These are phyloP conservation scores for Phalangium opilio DNA, from an alignment of 2,888 invertebrate species.

Conservation along the genomic window DNA sequence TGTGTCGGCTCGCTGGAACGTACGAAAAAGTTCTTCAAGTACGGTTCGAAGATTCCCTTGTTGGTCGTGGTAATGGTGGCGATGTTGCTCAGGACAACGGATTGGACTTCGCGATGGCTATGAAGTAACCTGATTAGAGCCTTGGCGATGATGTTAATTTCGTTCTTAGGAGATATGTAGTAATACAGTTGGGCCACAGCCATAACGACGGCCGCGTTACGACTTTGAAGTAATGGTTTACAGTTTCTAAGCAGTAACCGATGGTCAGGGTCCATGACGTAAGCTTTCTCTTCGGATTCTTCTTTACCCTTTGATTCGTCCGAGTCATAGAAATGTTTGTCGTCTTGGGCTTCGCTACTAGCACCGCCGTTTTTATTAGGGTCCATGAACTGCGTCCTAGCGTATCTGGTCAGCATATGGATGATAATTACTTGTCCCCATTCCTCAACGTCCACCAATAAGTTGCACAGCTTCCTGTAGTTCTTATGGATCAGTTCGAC, in stretches of 20 bases:
- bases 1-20: conserved; percentile 90
- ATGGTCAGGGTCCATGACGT: conserved; percentile 72
- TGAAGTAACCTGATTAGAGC: conserved; percentile 80
- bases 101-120: conserved; percentile 87
- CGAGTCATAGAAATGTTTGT: conserved; percentile 48
- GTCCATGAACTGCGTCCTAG: conserved; percentile 75
- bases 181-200: conserved; percentile 94
- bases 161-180: conserved; percentile 80
- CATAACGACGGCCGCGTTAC: conserved; percentile 92
- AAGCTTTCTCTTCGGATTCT: conserved; percentile 24
- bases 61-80: conserved; percentile 76
- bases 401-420: conserved; percentile 90
- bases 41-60: conserved; percentile 89
- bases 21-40: conserved; percentile 94
- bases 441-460: conserved; percentile 91
- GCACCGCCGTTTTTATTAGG: conserved; percentile 62
- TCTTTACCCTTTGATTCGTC: conserved; percentile 31
- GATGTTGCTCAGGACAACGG: conserved; percentile 85
- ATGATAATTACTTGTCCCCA: conserved; percentile 97
- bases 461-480: conserved; percentile 81
- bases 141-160: conserved; percentile 73
- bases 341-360: conserved; percentile 36
- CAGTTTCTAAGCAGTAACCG: conserved; percentile 75
- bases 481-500: conserved; percentile 93
- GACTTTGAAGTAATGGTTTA: conserved; percentile 81